Evolutionary conservation across 23 tunicate species (phyloP).

Genomic region (Styela clava): DNA sequence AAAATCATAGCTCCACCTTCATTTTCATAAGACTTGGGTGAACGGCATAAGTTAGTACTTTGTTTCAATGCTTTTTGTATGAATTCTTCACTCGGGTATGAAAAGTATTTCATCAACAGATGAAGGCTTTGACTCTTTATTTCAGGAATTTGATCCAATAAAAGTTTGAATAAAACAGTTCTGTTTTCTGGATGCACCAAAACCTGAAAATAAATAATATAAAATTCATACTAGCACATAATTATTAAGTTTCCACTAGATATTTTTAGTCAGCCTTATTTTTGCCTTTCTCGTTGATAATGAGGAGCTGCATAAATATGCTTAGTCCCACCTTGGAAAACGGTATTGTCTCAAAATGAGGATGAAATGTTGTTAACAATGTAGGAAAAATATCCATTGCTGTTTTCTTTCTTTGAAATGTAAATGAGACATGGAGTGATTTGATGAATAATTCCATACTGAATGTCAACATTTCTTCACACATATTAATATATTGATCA

Average conservation of each 20-base stretch:
- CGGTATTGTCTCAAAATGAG: neutral
- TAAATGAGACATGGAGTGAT: constrained; percentile 26
- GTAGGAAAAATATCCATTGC: constrained; percentile 29
- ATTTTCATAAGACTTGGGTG: constrained; percentile 39
- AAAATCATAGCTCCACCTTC: constrained; percentile 49
- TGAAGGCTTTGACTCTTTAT: constrained; percentile 22
- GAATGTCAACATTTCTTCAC: neutral
- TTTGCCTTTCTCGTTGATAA: no score
- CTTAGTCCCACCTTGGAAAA: neutral
- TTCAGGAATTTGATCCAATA: constrained; percentile 44
- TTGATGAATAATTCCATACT: neutral
- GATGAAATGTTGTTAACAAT: constrained; percentile 16
- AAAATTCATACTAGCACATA: neutral
- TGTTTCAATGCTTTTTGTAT: neutral
- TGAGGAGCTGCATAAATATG: no score
- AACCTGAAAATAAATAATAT: neutral
- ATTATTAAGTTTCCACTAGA: no score
- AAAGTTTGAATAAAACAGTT: constrained; percentile 20
- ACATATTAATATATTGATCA: constrained; percentile 9
- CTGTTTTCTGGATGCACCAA: neutral
- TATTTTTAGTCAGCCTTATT: no score
- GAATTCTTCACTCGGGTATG: neutral
- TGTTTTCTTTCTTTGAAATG: constrained; percentile 66
- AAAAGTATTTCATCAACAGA: constrained; percentile 21
- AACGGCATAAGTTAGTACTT: neutral